Evolutionary conservation across 2,888 invertebrate species (phyloP), one percentile per base, ranked within the genome.

Genomic region (Ptychoptera albimana): DNA sequence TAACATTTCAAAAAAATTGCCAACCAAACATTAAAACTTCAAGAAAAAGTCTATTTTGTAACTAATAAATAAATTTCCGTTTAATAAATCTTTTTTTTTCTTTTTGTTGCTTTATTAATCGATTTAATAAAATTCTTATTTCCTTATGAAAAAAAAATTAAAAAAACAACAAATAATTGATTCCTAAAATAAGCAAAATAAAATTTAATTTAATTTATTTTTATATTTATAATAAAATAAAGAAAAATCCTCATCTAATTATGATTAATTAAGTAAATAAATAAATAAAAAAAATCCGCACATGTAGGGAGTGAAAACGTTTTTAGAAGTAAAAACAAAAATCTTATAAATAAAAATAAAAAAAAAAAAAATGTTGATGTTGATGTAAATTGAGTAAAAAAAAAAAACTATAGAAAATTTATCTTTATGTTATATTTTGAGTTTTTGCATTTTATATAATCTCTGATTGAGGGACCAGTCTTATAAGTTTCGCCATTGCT

Each of bases 381-480:
- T 49, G 42, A 46, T 48, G 45, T 46, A 40, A 49, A 44, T 48
- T 46, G 37, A 49, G 45, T 38, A 15, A 39, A 30, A 13, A 30
- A 23, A 30, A 30, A 30, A 39, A 39, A 23, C 39, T 48, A 50
- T 49, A 35, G 48, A 43, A 47, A 48, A 50, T 48, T 46, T 49
- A 47, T 50, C 48, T 44, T 47, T 38, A 29, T 45, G 44, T 49
- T 45, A 46, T 48, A 47, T 46, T 46, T 43, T 37, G 15, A 32
- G 11, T 13, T 12, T 36, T 36, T 36, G 3, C 55, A 60, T 63
- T 64, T 63, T 59, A 60, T n/a, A n/a, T 60, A 62, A 63, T 61
- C 64, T 64, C 65, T 66, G 65, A 66, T 66, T 65, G 58, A 60
- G 64, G 65, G 64, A 65, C 65, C 65, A 66, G 59, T 63, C 64